Percentiles rank a stretch among this genome's conserved stretches.
Conservation (phyloP, 2,888 invertebrate species). For the Himalopsyche anomala region DNA sequence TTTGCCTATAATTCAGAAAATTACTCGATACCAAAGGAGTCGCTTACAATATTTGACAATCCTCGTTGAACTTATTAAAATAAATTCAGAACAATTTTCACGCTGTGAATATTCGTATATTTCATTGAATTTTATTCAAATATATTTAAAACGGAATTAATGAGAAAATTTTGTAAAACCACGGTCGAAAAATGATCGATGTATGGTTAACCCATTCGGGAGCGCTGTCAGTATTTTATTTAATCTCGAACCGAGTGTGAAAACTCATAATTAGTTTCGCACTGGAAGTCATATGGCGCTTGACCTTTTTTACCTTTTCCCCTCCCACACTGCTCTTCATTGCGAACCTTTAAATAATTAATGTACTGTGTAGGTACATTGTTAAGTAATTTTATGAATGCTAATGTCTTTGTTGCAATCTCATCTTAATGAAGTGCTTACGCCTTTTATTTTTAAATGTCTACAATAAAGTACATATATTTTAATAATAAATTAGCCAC, state of each 20-base stretch:
- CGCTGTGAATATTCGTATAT: too few relatives aligned
- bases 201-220: neutral
- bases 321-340: neutral
- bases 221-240: neutral
- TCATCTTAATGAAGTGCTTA: constrained; percentile 36
- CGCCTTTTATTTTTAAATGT: constrained; percentile 36
- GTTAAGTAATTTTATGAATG: constrained; percentile 39
- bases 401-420: constrained; percentile 43
- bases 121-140: too few relatives aligned
- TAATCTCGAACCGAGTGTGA: constrained; percentile 16
- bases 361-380: constrained; percentile 23
- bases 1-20: too few relatives aligned
- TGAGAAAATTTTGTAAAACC: too few relatives aligned
- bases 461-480: constrained; percentile 28
- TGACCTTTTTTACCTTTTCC: constrained; percentile 34
- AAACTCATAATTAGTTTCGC: constrained; percentile 37
- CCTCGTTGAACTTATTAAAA: too few relatives aligned
- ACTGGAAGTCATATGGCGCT: constrained; percentile 13
- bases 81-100: too few relatives aligned
- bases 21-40: too few relatives aligned
- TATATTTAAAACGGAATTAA: too few relatives aligned
- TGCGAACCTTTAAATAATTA: constrained; percentile 34
- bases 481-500: constrained; percentile 34
- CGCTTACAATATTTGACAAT: too few relatives aligned
- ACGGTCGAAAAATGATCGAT: neutral